Percentiles rank a stretch among this genome's conserved stretches.
Evolutionary conservation across 37 sponge, comb jelly and placozoan genomes (phyloP).

Genomic region (Chondrilla cf. caribensis): DNA sequence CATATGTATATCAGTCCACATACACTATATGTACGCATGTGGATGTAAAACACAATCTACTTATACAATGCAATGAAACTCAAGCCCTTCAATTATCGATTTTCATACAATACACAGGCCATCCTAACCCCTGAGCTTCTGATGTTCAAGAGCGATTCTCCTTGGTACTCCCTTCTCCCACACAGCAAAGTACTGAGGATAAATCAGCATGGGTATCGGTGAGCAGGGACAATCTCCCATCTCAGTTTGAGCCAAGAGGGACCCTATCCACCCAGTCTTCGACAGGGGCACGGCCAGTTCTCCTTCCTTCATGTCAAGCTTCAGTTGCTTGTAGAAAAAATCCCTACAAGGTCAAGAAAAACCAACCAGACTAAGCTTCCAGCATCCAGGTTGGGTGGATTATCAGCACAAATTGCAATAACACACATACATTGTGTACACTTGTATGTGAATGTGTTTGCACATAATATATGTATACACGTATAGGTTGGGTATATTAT

Average conservation of each 20-base stretch:
- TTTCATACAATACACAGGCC: too few species aligned
- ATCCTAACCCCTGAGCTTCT: constrained; percentile 49
- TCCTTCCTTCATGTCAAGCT: constrained; percentile 45
- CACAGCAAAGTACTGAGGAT: constrained; percentile 61
- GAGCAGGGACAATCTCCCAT: constrained; percentile 35
- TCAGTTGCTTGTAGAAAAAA: constrained; percentile 59
- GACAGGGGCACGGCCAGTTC: constrained; percentile 34
- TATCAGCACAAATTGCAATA: too few species aligned
- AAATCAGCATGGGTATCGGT: constrained; percentile 23
- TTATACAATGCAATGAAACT: too few species aligned
- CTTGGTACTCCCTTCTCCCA: constrained; percentile 61
- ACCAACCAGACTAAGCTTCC: too few species aligned
- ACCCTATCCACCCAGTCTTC: constrained; percentile 45
- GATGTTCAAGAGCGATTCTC: constrained; percentile 59
- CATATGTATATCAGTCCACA: neutral
- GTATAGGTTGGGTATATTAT: too few species aligned
- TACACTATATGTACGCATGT: neutral
- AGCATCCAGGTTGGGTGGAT: too few species aligned
- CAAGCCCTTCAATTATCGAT: too few species aligned
- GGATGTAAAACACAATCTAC: neutral
- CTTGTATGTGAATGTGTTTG: too few species aligned
- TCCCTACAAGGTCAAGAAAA: constrained; percentile 44
- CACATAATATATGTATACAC: too few species aligned
- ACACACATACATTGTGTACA: too few species aligned
- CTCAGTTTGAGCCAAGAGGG: constrained; percentile 58